A percentile compares a stretch with the other conserved stretches of the same genome.
phyloP scores from a whole-genome alignment of 2,113 vertebrate genomes.

The Gopherus flavomarginatus region DNA sequence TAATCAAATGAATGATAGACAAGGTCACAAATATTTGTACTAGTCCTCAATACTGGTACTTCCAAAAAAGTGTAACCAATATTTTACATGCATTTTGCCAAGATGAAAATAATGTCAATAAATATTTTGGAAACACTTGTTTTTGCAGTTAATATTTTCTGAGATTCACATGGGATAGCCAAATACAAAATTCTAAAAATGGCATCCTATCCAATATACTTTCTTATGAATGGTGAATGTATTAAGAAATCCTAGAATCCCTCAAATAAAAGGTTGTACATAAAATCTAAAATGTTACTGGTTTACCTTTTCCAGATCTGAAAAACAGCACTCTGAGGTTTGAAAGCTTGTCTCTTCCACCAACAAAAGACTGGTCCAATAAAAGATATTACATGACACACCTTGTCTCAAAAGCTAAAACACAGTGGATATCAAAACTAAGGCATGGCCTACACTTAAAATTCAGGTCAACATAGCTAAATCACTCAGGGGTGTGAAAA shows the following conservation, averaged over 20 bases:
- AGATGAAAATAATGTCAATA: not conserved
- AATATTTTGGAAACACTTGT: not conserved
- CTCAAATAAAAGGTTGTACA: not conserved
- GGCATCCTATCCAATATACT: not conserved
- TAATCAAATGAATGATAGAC: constrained; percentile 30
- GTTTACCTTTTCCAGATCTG: too few species aligned
- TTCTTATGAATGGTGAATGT: not conserved
- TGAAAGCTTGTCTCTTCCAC: not conserved
- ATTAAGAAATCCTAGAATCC: not conserved
- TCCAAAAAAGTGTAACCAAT: not conserved
- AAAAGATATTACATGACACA: not conserved
- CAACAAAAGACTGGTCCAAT: not conserved
- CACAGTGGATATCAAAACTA: not conserved
- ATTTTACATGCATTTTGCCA: not conserved
- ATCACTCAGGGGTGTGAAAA: not conserved
- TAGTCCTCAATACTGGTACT: not conserved
- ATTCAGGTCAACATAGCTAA: not conserved
- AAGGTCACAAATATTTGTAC: constrained; percentile 41
- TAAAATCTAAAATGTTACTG: not conserved
- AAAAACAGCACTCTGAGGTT: not conserved
- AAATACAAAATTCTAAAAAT: not conserved
- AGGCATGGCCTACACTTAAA: not conserved
- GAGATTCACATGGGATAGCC: not conserved
- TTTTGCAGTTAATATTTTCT: not conserved
- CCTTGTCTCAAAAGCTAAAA: not conserved